These are phyloP conservation scores for Tupaia chinensis DNA, from an alignment of 2,113 vertebrate genomes.

Conservation along the genomic window DNA sequence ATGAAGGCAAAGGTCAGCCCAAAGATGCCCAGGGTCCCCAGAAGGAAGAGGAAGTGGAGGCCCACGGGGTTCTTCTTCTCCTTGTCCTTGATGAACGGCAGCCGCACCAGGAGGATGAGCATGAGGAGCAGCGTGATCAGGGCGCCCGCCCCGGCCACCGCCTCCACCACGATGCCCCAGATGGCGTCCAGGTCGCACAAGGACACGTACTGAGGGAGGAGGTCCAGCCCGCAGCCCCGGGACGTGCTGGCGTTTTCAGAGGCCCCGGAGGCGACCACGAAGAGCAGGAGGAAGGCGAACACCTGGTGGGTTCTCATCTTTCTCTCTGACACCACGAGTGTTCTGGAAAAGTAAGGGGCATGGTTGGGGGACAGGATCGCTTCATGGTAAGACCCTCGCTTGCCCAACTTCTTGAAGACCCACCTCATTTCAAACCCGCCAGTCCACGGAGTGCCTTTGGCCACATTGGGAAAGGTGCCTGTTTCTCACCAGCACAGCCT, in stretches of 20 bases:
- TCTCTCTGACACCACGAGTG: constrained; percentile 75
- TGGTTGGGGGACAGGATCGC: not conserved
- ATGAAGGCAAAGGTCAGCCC: constrained; percentile 96
- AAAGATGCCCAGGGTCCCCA: constrained; percentile 94
- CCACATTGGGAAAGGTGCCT: not conserved
- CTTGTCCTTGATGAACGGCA: constrained; percentile 94
- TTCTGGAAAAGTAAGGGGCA: not conserved
- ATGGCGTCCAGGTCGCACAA: constrained; percentile 97
- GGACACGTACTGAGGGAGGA: constrained; percentile 92
- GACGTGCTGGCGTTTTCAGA: constrained; percentile 89
- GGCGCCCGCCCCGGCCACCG: constrained; percentile 91
- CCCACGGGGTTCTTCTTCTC: constrained; percentile 95
- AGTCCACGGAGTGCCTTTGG: not conserved
- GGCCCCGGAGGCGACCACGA: constrained; percentile 87
- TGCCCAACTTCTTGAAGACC: not conserved
- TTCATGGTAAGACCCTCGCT: not conserved
- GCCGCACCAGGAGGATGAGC: constrained; percentile 93
- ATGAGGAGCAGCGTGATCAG: constrained; percentile 92
- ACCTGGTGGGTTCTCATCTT: constrained; percentile 88
- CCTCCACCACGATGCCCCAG: constrained; percentile 97
- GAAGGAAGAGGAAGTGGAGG: constrained; percentile 94
- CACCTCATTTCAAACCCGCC: not conserved
- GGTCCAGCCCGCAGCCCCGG: constrained; percentile 94
- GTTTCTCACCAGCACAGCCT: not conserved
- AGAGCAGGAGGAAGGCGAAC: constrained; percentile 90